phyloP scores from a whole-genome alignment of 2,797 vertebrate genomes.

The Erpetoichthys calabaricus region DNA sequence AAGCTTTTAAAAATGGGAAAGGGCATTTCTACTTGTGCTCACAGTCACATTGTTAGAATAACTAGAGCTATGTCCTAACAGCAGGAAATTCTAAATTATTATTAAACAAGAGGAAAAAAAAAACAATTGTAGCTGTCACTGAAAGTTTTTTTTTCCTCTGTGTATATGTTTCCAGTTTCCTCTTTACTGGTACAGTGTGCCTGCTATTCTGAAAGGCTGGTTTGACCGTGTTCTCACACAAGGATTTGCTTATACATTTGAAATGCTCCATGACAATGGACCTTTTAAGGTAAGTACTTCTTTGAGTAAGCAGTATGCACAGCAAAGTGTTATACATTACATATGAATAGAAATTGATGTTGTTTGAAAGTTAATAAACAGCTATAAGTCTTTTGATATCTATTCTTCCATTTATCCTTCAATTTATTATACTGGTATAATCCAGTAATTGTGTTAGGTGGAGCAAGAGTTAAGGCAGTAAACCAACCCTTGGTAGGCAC shows the following conservation, averaged over 20 bases:
- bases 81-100: no score
- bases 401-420: no score
- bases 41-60: no score
- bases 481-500: no score
- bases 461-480: no score
- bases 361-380: no score
- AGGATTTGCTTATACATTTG: slow-evolving; percentile 56
- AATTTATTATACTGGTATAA: no score
- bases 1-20: no score
- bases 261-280: slow-evolving; percentile 45
- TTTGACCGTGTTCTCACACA: slow-evolving; percentile 62
- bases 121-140: not conserved
- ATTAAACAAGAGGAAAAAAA: not conserved
- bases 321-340: not conserved
- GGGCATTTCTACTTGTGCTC: no score
- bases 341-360: not conserved
- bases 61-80: no score
- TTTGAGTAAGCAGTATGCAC: not conserved
- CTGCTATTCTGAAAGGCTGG: slow-evolving; percentile 78
- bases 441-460: no score
- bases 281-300: slow-evolving; percentile 51
- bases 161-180: slow-evolving; percentile 49
- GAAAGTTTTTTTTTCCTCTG: not conserved
- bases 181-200: slow-evolving; percentile 71
- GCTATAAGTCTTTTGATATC: no score